These are phyloP conservation scores for Lasioglossum leucozonium DNA, from an alignment of 2,888 invertebrate genomes.

Conservation along the genomic window DNA sequence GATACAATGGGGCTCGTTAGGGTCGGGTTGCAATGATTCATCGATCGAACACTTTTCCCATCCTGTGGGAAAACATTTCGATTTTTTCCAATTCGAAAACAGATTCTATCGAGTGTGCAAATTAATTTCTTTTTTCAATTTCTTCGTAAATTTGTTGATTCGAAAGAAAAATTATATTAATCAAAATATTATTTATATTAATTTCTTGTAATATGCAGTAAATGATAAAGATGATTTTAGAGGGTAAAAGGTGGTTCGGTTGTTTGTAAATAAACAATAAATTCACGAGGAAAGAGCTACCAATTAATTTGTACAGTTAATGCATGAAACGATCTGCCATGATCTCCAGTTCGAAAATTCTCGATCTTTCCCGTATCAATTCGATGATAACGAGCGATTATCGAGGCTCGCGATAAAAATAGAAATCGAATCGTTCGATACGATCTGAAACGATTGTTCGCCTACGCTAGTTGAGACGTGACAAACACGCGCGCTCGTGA, in stretches of 20 bases:
- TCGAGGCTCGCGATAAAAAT: not conserved
- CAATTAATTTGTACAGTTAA: not conserved
- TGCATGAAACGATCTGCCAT: not conserved
- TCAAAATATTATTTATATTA: no score
- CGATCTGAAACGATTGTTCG: conserved; percentile 4
- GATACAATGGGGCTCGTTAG: conserved; percentile 5
- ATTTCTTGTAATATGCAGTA: not conserved
- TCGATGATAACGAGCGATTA: not conserved
- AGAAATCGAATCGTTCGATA: not conserved
- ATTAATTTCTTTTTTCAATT: not conserved
- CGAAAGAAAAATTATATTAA: no score
- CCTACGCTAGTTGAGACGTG: not conserved
- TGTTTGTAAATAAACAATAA: not conserved
- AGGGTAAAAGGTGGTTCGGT: not conserved
- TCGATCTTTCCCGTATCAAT: not conserved
- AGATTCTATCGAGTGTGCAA: not conserved
- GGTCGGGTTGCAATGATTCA: conserved; percentile 36
- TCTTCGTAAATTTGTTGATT: not conserved
- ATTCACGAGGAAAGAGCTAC: not conserved
- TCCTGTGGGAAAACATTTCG: not conserved
- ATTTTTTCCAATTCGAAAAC: not conserved
- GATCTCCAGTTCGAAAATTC: not conserved
- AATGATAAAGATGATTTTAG: not conserved
- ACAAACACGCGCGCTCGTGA: not conserved
- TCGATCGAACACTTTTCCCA: conserved; percentile 4